These are phyloP conservation scores for Tyrannus savana DNA, from an alignment of 2,113 vertebrate species.

Conservation along the genomic window DNA sequence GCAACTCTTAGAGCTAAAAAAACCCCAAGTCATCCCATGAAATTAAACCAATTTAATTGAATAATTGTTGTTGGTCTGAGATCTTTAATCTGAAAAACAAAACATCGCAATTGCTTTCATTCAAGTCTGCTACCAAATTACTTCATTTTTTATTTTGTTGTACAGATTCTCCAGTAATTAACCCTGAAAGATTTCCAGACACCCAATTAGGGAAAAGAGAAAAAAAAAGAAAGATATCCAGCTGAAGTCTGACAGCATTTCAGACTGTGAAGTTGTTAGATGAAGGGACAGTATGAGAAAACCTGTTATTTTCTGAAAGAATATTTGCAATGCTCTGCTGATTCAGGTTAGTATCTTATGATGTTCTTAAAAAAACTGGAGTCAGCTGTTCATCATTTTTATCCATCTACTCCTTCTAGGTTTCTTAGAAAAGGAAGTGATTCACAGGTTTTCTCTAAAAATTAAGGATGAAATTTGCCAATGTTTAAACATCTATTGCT, in stretches of 20 bases:
- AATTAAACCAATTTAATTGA: background rate
- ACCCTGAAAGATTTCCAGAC: background rate
- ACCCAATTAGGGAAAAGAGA: background rate
- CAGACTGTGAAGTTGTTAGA: background rate
- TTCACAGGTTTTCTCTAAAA: background rate
- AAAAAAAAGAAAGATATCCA: background rate
- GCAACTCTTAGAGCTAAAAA: background rate
- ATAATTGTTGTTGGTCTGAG: background rate
- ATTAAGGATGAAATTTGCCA: background rate
- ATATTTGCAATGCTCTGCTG: background rate
- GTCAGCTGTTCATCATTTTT: background rate
- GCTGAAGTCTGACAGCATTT: background rate
- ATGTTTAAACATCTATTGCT: background rate
- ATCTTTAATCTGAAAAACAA: background rate
- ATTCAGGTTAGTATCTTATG: background rate
- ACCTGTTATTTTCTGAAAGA: background rate
- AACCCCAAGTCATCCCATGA: rapidly evolving
- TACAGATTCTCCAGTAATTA: background rate
- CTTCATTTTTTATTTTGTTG: background rate
- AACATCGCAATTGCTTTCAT: background rate
- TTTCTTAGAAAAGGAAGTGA: background rate
- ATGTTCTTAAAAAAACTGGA: background rate
- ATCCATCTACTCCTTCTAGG: background rate
- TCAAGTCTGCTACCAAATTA: background rate
- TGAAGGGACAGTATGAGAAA: background rate